These are phyloP conservation scores for Mnemiopsis leidyi DNA, from an alignment of 37 sponge, comb jelly and placozoan species.

Conservation along the genomic window DNA sequence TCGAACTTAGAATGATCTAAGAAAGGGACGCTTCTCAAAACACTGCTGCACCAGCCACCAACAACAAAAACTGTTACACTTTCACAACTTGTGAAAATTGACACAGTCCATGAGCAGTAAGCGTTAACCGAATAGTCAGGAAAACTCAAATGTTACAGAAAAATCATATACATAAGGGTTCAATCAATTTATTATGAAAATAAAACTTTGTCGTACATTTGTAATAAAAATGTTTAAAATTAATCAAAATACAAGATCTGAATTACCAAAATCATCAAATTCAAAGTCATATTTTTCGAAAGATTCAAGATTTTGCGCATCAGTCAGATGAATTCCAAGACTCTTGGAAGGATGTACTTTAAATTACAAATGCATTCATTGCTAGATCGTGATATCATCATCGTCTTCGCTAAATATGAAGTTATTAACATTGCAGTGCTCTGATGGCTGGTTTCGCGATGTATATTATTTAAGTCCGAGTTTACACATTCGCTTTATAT, in stretches of 20 bases:
- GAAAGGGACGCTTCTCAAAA: no score
- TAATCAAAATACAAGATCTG: conserved; percentile 43
- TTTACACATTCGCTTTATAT: background rate
- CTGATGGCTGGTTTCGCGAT: background rate
- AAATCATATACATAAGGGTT: conserved; percentile 41
- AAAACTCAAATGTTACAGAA: background rate
- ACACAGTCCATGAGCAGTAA: no score
- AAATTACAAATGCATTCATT: background rate
- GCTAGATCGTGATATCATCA: background rate
- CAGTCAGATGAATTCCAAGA: background rate
- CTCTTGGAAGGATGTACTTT: background rate
- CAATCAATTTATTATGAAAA: conserved; percentile 41
- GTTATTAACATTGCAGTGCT: background rate
- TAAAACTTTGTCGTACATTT: conserved; percentile 35
- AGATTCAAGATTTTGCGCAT: background rate
- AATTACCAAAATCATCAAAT: conserved; percentile 4
- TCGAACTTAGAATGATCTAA: no score
- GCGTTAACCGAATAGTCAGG: background rate
- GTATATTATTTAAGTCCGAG: background rate
- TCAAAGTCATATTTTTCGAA: background rate
- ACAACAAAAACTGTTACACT: no score
- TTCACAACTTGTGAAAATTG: background rate
- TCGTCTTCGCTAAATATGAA: background rate
- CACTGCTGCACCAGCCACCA: no score
- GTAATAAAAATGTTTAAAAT: conserved; percentile 42